Evolutionary conservation across 2,888 invertebrate species (phyloP), one percentile per base, ranked within the genome.

Genomic region (Hecatera dysodea): DNA sequence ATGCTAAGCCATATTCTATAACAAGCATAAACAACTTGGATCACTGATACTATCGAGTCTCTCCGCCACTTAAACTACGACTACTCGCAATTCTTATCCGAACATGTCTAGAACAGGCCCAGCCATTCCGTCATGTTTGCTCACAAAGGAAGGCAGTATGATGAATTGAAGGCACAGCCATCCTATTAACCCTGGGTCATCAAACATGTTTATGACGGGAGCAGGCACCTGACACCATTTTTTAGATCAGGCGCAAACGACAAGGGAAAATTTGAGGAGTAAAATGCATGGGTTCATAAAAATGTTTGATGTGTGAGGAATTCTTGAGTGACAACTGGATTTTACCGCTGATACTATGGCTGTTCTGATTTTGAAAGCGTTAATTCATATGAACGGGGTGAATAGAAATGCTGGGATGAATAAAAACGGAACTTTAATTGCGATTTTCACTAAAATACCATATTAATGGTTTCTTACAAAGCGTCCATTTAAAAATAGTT

Each of bases 141-240:
- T 36, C 60, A 76, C 77, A 81, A 77, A 75, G 29, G 59, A 50
- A 81, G 63, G 77, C 50, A 42, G 62, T 77, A 81, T 77, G 71
- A 77, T 72, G 72, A 68, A 84, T 84, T 65, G 82, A 44, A 71
- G 42, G 81, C 57, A 39, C 73, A 22, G 46, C 50, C 52, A 71
- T 77, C 57, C 64, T 81, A 78, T 84, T 81, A 84, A 84, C 82
- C 67, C 61, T 15, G 17, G 50, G 62, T 67, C 46, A 84, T 82
- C 72, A 82, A 77, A 63, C 72, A 64, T 60, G 53, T 82, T 83
- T 81, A 83, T 73, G 74, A 74, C 69, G 42, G 39, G 55, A 66
- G 63, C 46, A 63, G 57, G 27, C 71, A 77, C 65, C 84, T 82
- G 72, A 66, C 66, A 64, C 67, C 63, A 59, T 83, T 75, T 70